Evolutionary conservation across 2,113 vertebrate species (phyloP).

Genomic region (Heterotis niloticus): DNA sequence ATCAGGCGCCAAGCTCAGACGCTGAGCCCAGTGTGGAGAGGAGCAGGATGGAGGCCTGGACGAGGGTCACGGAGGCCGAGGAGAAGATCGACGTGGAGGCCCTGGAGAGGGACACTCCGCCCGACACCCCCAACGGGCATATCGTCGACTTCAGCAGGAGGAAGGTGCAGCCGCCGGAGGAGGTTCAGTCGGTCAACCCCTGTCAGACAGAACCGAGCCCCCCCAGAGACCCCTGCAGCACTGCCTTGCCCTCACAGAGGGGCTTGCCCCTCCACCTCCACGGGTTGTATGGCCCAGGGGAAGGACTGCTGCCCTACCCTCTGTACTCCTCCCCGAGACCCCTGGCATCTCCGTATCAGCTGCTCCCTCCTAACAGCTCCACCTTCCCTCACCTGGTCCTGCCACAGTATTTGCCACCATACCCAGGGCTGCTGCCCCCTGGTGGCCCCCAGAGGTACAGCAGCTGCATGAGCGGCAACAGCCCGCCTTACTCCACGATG

Average conservation of each 20-base stretch:
- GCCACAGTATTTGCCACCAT: conserved; percentile 54
- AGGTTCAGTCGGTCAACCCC: conserved; percentile 27
- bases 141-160: conserved; percentile 58
- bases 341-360: conserved; percentile 49
- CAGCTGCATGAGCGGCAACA: conserved; percentile 49
- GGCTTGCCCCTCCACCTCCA: conserved; percentile 54
- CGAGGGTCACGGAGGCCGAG: conserved; percentile 26
- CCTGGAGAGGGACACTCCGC: conserved; percentile 59
- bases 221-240: conserved; percentile 20
- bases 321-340: conserved; percentile 54
- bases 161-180: neutral
- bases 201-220: conserved; percentile 36
- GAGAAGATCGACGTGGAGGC: conserved; percentile 60
- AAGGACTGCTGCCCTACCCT: conserved; percentile 58
- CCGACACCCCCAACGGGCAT: conserved; percentile 60
- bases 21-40: conserved; percentile 27
- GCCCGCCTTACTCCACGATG: conserved; percentile 46
- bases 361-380: conserved; percentile 47
- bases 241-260: conserved; percentile 21
- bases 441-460: conserved; percentile 44
- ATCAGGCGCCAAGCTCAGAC: conserved; percentile 33
- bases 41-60: conserved; percentile 43
- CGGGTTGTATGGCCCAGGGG: conserved; percentile 55
- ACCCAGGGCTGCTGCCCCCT: conserved; percentile 50
- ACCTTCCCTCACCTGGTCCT: conserved; percentile 55